Conservation (phyloP, 2,797 vertebrate species). For the Danio aesculapii region DNA sequence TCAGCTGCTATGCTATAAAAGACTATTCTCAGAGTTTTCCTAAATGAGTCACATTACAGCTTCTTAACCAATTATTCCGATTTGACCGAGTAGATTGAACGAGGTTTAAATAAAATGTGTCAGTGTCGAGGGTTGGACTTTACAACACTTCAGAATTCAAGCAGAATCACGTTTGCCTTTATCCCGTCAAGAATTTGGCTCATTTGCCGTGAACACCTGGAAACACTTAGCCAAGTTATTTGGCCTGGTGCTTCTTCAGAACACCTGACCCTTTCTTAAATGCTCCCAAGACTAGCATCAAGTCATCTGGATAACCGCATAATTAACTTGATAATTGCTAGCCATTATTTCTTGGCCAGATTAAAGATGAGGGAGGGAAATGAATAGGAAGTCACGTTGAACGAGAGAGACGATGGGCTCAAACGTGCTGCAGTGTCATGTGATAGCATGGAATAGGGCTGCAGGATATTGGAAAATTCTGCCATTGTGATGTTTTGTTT, state of each 20-base stretch:
- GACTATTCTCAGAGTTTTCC: background rate
- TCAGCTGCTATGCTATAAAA: background rate
- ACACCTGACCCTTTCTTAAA: slow-evolving; percentile 34
- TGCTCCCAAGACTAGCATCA: slow-evolving; percentile 2
- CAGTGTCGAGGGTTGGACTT: background rate
- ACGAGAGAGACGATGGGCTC: background rate
- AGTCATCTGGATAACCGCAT: slow-evolving; percentile 15
- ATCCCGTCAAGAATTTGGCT: background rate
- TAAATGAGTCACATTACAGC: slow-evolving; percentile 19
- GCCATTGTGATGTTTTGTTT: no score
- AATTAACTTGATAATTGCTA: slow-evolving; percentile 35
- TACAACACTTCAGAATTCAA: slow-evolving; percentile 13
- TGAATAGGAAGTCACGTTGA: background rate
- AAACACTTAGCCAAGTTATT: slow-evolving; percentile 23
- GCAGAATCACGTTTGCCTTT: background rate
- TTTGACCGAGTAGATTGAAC: background rate
- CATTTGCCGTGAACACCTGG: slow-evolving; percentile 8
- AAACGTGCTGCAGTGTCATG: background rate
- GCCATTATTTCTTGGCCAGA: background rate
- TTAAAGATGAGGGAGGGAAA: background rate
- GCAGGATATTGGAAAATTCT: no score
- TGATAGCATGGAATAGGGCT: background rate
- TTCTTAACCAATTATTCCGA: slow-evolving; percentile 23
- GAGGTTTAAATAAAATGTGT: background rate
- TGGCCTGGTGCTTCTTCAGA: background rate